phyloP scores from a whole-genome alignment of 1,140 invertebrate genomes.

The Tetramorium alpestre region DNA sequence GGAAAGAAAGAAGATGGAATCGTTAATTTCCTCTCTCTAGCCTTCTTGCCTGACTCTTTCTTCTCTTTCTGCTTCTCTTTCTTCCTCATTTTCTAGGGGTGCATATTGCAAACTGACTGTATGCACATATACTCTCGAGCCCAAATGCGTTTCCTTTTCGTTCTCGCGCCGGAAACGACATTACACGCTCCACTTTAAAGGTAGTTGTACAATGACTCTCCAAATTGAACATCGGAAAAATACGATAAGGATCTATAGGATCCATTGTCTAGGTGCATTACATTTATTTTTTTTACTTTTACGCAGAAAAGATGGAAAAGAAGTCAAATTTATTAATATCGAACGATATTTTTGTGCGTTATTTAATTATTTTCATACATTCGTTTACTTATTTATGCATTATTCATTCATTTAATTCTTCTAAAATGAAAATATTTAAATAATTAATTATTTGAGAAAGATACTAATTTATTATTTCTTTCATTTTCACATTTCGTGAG shows the following conservation, averaged over 20 bases:
- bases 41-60: background rate
- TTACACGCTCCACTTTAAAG: constrained; percentile 39
- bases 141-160: constrained; percentile 13
- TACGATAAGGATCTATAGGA: background rate
- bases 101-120: constrained; percentile 43
- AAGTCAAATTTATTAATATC: background rate
- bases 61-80: background rate
- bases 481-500: background rate
- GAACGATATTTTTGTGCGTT: background rate
- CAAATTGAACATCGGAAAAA: constrained; percentile 20
- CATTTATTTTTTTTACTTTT: background rate
- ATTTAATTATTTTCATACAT: background rate
- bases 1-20: constrained; percentile 68
- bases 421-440: background rate
- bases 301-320: background rate
- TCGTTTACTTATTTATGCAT: no score
- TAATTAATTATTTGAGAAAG: background rate
- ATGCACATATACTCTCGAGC: background rate
- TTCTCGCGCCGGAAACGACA: constrained; percentile 25
- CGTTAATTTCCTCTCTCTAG: constrained; percentile 75
- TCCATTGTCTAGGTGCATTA: background rate
- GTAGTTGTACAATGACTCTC: background rate
- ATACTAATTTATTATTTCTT: background rate
- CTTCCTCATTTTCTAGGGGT: background rate
- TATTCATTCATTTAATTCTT: background rate